Evolutionary conservation across 2,113 vertebrate species (phyloP).

Genomic region (Carassius auratus): DNA sequence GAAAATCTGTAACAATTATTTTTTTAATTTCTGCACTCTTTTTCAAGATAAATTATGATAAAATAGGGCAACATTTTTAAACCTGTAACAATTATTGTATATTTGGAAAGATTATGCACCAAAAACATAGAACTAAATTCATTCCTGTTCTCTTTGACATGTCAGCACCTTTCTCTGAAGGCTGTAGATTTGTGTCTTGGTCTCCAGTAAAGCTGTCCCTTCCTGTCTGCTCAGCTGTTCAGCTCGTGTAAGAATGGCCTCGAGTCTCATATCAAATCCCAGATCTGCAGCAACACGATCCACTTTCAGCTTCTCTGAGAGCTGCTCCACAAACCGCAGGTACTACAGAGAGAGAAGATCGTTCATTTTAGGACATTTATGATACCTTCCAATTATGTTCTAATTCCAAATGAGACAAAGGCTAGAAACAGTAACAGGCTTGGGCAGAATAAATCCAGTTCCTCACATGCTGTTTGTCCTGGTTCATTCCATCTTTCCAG

Average conservation of each 20-base stretch:
- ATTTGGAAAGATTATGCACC: not conserved
- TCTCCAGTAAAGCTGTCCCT: constrained; percentile 80
- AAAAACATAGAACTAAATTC: not conserved
- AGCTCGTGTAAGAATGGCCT: constrained; percentile 78
- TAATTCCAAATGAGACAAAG: not conserved
- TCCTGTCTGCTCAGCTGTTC: constrained; percentile 86
- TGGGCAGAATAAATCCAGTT: not conserved
- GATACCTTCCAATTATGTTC: not conserved
- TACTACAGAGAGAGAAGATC: constrained; percentile 72
- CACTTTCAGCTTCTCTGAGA: constrained; percentile 85
- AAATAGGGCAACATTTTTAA: not conserved
- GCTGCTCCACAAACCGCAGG: constrained; percentile 84
- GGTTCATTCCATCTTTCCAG: constrained; percentile 75
- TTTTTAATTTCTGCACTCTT: not conserved
- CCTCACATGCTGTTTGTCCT: constrained; percentile 83
- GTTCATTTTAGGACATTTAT: not conserved
- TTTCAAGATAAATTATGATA: not conserved
- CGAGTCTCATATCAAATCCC: constrained; percentile 85
- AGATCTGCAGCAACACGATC: constrained; percentile 80
- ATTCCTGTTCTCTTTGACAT: not conserved
- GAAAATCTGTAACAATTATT: not conserved
- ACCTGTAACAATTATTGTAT: not conserved
- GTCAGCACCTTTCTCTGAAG: constrained; percentile 84
- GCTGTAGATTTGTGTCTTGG: constrained; percentile 79
- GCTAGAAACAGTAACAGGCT: not conserved